Evolutionary conservation across 2,113 vertebrate genomes (phyloP).

Genomic region (Corydoras maculifer): DNA sequence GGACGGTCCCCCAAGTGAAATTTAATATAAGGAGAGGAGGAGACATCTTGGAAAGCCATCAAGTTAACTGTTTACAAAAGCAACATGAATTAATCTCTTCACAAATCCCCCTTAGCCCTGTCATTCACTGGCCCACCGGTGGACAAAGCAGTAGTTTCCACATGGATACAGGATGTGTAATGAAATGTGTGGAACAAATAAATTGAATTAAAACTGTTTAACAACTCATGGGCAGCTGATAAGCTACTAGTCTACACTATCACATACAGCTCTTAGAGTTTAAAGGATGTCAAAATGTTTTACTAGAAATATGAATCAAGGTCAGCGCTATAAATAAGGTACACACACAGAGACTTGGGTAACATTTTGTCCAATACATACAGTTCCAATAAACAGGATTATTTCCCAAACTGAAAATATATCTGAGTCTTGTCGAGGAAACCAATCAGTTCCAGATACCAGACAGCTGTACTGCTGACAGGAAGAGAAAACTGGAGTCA

Average conservation of each 20-base stretch:
- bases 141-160: constrained; percentile 31
- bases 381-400: constrained; percentile 8
- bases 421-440: constrained; percentile 48
- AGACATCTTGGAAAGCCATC: constrained; percentile 48
- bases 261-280: constrained; percentile 1
- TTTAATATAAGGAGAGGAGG: constrained; percentile 47
- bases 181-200: neutral
- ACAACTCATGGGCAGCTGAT: no score
- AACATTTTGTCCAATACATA: constrained; percentile 10
- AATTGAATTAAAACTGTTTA: no score
- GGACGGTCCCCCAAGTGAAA: constrained; percentile 48
- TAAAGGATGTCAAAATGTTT: neutral
- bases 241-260: neutral
- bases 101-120: constrained; percentile 42
- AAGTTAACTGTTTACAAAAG: constrained; percentile 56
- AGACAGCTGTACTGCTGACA: constrained; percentile 55
- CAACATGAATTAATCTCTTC: constrained; percentile 47
- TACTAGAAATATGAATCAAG: constrained; percentile 10
- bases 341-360: constrained; percentile 10
- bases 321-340: neutral
- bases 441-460: constrained; percentile 53
- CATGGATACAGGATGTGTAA: constrained; percentile 16
- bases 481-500: constrained; percentile 62
- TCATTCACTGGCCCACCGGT: constrained; percentile 22
- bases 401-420: constrained; percentile 48